These are phyloP conservation scores for Drosophila obscura DNA, from an alignment of 1,140 invertebrate genomes.

Conservation along the genomic window DNA sequence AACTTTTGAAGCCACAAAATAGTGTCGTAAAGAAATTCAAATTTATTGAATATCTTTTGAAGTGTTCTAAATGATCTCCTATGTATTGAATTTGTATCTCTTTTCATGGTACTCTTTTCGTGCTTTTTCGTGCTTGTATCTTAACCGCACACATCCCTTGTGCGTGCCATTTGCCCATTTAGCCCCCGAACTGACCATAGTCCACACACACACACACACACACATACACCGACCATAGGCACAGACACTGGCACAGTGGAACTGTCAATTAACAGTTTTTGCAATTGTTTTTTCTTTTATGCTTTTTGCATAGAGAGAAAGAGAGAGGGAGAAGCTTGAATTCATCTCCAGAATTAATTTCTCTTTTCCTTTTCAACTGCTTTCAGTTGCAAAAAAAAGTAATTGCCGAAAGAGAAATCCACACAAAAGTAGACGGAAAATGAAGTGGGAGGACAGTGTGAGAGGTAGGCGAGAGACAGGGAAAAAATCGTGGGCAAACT, in stretches of 20 bases:
- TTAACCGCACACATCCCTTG: not conserved
- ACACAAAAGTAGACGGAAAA: conserved; percentile 40
- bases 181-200: no score
- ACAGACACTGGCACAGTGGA: not conserved
- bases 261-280: conserved; percentile 47
- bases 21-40: no score
- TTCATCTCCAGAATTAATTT: conserved; percentile 21
- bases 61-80: no score
- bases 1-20: no score
- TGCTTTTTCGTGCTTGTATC: no score
- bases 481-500: conserved; percentile 67
- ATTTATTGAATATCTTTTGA: no score
- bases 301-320: conserved; percentile 5
- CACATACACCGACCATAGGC: no score
- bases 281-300: conserved; percentile 27
- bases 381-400: conserved; percentile 19
- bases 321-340: not conserved
- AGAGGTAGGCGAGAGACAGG: conserved; percentile 8
- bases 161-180: conserved; percentile 35
- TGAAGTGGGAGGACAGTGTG: conserved; percentile 29
- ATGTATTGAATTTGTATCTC: no score
- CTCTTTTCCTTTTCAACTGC: conserved; percentile 23
- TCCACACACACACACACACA: no score
- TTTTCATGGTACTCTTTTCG: no score
- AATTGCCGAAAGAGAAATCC: conserved; percentile 55